Evolutionary conservation across 2,888 invertebrate species (phyloP).

Genomic region (Drosophila yooni): DNA sequence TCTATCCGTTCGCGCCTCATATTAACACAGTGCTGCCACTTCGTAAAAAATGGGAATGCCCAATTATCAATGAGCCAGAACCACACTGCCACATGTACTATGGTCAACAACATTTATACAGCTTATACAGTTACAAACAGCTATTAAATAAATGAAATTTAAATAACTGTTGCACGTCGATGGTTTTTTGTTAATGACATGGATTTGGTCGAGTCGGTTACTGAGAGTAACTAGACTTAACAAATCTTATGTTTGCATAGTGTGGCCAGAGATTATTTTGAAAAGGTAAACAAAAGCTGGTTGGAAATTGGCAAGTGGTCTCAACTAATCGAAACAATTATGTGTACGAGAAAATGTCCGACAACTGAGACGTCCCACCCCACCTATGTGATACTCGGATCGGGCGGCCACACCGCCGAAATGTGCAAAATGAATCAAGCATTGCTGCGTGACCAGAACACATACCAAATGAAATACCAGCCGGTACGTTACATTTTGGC

Average conservation of each 20-base stretch:
- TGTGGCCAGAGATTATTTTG: slow-evolving; percentile 3
- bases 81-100: background rate
- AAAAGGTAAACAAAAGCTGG: slow-evolving; percentile 25
- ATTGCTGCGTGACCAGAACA: slow-evolving; percentile 82
- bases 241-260: background rate
- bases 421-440: slow-evolving; percentile 90
- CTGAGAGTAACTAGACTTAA: background rate
- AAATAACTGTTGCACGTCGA: background rate
- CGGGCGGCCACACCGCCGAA: slow-evolving; percentile 94
- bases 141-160: background rate
- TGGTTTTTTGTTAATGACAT: background rate
- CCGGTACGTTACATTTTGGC: slow-evolving; percentile 93
- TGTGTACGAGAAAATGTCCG: background rate
- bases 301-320: background rate
- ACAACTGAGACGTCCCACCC: slow-evolving; percentile 43
- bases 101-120: background rate
- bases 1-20: background rate
- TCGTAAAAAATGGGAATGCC: background rate
- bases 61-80: background rate
- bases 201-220: background rate
- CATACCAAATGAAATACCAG: slow-evolving; percentile 85
- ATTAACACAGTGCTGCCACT: background rate
- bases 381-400: slow-evolving; percentile 83
- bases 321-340: slow-evolving; percentile 1
- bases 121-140: background rate